Percentiles rank a stretch among this genome's conserved stretches.
These are phyloP conservation scores for Dryobotodes eremita DNA, from an alignment of 2,888 invertebrate species.

Conservation along the genomic window DNA sequence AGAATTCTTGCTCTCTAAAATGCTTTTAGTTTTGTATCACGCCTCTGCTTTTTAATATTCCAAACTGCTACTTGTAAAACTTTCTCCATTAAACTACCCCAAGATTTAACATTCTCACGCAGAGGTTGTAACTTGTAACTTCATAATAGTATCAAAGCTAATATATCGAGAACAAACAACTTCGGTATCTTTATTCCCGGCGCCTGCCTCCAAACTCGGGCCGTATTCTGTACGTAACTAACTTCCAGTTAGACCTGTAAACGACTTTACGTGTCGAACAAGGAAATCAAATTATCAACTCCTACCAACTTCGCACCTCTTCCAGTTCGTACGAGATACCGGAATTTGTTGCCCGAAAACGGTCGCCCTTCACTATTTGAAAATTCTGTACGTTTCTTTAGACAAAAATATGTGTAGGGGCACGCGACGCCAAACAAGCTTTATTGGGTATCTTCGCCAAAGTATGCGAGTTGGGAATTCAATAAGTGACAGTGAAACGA, in stretches of 20 bases:
- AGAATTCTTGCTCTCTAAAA: constrained; percentile 44
- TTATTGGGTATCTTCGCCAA: constrained; percentile 88
- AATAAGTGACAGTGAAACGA: constrained; percentile 87
- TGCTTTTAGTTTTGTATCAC: constrained; percentile 37
- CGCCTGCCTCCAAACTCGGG: constrained; percentile 78
- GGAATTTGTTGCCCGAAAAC: constrained; percentile 83
- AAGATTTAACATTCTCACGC: constrained; percentile 58
- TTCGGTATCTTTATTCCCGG: constrained; percentile 78
- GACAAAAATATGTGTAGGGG: constrained; percentile 85
- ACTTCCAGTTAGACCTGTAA: constrained; percentile 87
- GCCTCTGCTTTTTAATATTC: constrained; percentile 24
- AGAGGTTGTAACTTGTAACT: constrained; percentile 67
- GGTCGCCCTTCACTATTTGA: constrained; percentile 82
- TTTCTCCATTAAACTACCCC: constrained; percentile 56
- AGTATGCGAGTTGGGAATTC: constrained; percentile 87
- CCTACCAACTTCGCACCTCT: constrained; percentile 87
- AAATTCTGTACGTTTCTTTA: constrained; percentile 85
- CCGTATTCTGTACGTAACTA: constrained; percentile 83
- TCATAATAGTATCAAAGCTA: constrained; percentile 74
- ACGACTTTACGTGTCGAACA: constrained; percentile 90
- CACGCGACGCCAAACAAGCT: constrained; percentile 85
- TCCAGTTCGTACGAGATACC: constrained; percentile 79
- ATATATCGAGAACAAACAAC: constrained; percentile 75
- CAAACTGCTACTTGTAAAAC: constrained; percentile 25
- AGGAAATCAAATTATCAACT: constrained; percentile 90